Evolutionary conservation across 2,113 vertebrate genomes (phyloP).

Genomic region (Ciconia stormi): DNA sequence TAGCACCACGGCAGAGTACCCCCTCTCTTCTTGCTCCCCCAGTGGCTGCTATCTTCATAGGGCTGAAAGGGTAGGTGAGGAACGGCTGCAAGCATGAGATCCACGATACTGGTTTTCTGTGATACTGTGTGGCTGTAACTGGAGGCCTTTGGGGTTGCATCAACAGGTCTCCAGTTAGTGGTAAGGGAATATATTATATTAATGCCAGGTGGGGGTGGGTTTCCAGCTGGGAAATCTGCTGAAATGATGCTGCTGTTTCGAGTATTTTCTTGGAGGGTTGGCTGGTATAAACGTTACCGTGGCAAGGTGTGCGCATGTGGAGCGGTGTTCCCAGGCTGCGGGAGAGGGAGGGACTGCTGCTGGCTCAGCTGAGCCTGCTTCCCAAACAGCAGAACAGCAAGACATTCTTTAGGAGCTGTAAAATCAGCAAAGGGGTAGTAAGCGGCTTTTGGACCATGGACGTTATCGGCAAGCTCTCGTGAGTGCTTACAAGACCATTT

Average conservation of each 20-base stretch:
- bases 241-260: not conserved
- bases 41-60: not conserved
- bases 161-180: not conserved
- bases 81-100: accelerated
- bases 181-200: not conserved
- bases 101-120: not conserved
- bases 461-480: not conserved
- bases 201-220: accelerated
- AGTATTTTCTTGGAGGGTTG: not conserved
- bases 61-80: accelerated
- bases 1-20: not conserved
- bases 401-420: not conserved
- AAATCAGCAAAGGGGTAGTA: not conserved
- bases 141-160: not conserved
- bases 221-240: not conserved
- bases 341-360: not conserved
- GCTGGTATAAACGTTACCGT: accelerated
- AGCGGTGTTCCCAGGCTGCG: not conserved
- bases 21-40: not conserved
- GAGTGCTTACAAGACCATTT: not conserved
- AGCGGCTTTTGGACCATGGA: not conserved
- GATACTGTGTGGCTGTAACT: accelerated
- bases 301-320: not conserved
- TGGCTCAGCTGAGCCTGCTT: not conserved
- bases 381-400: not conserved